A percentile compares a stretch with the other conserved stretches of the same genome.
These are phyloP conservation scores for Gavia stellata DNA, from an alignment of 2,113 vertebrate genomes.

Conservation along the genomic window DNA sequence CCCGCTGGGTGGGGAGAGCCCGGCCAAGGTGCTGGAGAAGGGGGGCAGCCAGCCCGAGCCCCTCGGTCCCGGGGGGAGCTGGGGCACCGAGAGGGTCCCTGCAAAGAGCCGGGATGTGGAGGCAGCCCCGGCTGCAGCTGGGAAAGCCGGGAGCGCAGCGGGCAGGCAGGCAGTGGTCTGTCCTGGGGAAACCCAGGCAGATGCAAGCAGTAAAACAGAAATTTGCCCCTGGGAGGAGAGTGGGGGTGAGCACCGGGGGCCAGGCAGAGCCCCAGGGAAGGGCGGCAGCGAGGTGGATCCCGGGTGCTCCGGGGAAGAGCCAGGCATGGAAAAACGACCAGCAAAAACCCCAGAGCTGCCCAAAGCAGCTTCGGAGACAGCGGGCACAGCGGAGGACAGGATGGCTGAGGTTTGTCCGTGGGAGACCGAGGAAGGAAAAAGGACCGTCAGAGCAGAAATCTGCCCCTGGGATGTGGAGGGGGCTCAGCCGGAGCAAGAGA, in stretches of 20 bases:
- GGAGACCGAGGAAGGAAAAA: slow-evolving; percentile 10
- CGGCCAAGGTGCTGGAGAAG: neutral
- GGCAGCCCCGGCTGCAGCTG: neutral
- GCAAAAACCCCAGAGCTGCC: neutral
- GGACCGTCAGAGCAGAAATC: slow-evolving; percentile 35
- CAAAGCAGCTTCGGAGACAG: neutral
- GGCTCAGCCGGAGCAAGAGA: neutral
- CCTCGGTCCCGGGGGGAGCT: neutral
- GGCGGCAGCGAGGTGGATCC: neutral
- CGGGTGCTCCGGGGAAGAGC: neutral
- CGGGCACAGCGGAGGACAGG: neutral
- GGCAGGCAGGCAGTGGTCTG: neutral
- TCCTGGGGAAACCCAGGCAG: neutral
- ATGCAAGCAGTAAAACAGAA: neutral
- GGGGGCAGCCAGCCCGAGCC: neutral
- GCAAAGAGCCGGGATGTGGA: neutral
- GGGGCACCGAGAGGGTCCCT: neutral
- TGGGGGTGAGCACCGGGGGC: neutral
- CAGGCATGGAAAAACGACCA: neutral
- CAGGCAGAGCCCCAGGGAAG: neutral
- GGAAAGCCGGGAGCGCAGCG: neutral
- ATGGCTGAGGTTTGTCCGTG: slow-evolving; percentile 53
- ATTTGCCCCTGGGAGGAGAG: slow-evolving; percentile 25
- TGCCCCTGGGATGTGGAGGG: slow-evolving; percentile 49
- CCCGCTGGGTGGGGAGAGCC: rapidly evolving